phyloP scores from a whole-genome alignment of 2,113 vertebrate species.

The Stercorarius parasiticus region DNA sequence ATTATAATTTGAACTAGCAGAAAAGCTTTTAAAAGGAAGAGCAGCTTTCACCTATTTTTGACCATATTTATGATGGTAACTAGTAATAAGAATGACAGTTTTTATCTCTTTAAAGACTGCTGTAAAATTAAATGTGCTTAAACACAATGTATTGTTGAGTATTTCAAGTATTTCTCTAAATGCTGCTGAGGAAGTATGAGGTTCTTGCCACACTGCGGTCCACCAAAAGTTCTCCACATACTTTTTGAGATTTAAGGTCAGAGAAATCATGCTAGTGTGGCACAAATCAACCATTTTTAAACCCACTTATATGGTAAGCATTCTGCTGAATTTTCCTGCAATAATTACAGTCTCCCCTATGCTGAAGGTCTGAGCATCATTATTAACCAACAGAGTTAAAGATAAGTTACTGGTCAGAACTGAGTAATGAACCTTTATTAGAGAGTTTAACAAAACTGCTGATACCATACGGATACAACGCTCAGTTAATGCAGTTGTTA shows the following conservation, averaged over 20 bases:
- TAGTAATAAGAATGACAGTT: neutral
- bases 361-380: neutral
- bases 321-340: neutral
- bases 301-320: accelerated
- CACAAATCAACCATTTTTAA: neutral
- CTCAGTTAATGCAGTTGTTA: neutral
- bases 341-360: neutral
- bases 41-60: neutral
- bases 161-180: neutral
- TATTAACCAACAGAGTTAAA: neutral
- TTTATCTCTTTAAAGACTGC: neutral
- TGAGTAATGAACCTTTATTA: neutral
- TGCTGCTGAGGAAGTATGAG: neutral
- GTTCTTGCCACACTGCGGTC: neutral
- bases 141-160: neutral
- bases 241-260: neutral
- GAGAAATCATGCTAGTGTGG: neutral
- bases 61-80: neutral
- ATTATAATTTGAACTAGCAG: neutral
- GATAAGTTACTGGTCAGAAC: neutral
- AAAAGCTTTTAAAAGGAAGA: neutral
- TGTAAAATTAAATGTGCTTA: neutral
- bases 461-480: neutral
- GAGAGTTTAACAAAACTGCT: neutral
- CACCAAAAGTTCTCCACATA: neutral